Evolutionary conservation across 2,113 vertebrate species (phyloP).

Genomic region (Ploceus nigricollis): DNA sequence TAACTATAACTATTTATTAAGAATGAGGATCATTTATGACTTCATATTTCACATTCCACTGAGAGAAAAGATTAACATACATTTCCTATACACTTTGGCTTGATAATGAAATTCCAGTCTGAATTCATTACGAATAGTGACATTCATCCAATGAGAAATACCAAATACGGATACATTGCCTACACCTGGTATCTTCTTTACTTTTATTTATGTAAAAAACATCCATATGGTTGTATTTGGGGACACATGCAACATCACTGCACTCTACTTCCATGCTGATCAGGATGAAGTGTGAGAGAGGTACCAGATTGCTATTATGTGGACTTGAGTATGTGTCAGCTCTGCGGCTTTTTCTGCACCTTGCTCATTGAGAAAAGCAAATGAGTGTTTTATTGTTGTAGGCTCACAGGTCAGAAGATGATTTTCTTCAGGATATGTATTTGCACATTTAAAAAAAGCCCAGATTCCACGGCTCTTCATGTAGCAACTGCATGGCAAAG

Average conservation of each 20-base stretch:
- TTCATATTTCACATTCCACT: not conserved
- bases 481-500: not conserved
- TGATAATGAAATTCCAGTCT: not conserved
- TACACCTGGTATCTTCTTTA: not conserved
- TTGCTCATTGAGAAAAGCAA: not conserved
- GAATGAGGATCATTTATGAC: not conserved
- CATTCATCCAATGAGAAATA: not conserved
- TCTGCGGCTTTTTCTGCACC: not conserved
- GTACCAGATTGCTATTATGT: not conserved
- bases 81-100: not conserved
- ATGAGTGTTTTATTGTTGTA: not conserved
- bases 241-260: not conserved
- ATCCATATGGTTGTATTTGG: not conserved
- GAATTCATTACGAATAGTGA: not conserved
- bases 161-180: not conserved
- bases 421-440: not conserved
- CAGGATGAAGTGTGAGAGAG: not conserved
- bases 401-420: not conserved
- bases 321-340: not conserved
- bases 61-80: not conserved
- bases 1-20: constrained; percentile 21
- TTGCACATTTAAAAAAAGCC: not conserved
- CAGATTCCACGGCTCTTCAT: not conserved
- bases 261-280: not conserved
- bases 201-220: not conserved